Base-by-base conservation (phyloP, 2,888 invertebrate species). In the Euspilapteryx auroguttella region DNA sequence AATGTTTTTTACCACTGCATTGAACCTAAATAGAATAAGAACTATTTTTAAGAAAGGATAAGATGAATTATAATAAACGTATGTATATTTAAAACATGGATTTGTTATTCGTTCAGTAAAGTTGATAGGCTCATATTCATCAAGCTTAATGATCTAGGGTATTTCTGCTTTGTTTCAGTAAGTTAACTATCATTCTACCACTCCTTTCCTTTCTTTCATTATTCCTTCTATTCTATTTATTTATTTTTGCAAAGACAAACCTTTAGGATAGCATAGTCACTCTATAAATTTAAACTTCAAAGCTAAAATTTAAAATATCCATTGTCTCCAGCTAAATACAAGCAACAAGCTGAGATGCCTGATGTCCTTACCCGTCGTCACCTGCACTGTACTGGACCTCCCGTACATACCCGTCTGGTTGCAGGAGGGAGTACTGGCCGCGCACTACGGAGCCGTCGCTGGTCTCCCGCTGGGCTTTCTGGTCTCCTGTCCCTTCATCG, bases 331-430 rank as follows among this genome's bases (percentile, higher is more conserved):
- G n/a, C n/a, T n/a, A n/a, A n/a, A n/a, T n/a, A n/a, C n/a, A n/a
- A n/a, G n/a, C n/a, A n/a, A n/a, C n/a, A n/a, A n/a, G n/a, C n/a
- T n/a, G n/a, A 17, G 5, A 17, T 17, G 17, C 8, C 34, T 9
- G 28, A 4, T 28, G 33, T 1, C n/a, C 33, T 49, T 53, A 65
- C 65, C 81, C 81, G 43, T 53, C 44, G 33, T 79, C 73, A 40
- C 79, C 78, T 32, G 79, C 78, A 21, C 68, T 65, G 42, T 80
- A 80, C 39, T 73, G 57, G 6, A 79, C 79, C 40, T 77, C 76
- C 13, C 78, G 61, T 23, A 71, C 46, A 32, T 66, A 66, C 32
- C 79, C 79, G 39, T 79, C 78, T 4, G 79, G 77, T 47, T 79
- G 79, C 15, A 77, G 48, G 28, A 79, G 58, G 2, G 77, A 65